A percentile compares a stretch with the other conserved stretches of the same genome.
These are phyloP conservation scores for Trichechus manatus DNA, from an alignment of 2,113 vertebrate species.

Conservation along the genomic window DNA sequence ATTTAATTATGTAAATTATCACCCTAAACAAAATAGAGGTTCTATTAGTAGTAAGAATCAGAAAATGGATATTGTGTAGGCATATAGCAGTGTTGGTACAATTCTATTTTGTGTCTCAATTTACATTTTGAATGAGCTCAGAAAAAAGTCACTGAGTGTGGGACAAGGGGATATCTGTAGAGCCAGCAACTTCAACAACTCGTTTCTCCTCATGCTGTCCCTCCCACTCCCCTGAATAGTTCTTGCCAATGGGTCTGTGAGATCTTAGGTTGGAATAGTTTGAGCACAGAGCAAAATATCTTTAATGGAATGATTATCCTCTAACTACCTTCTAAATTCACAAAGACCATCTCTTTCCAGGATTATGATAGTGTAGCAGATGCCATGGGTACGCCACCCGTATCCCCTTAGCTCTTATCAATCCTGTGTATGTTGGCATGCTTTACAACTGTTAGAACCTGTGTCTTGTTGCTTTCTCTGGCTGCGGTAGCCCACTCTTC, in stretches of 20 bases:
- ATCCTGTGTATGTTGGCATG: not conserved
- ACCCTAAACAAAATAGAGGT: not conserved
- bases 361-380: not conserved
- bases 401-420: not conserved
- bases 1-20: not conserved
- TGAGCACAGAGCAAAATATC: not conserved
- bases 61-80: not conserved
- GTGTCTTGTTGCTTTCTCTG: not conserved
- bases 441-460: not conserved
- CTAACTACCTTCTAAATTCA: not conserved
- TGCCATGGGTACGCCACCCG: not conserved
- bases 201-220: not conserved
- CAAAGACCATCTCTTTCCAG: not conserved
- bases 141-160: conserved; percentile 5
- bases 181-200: not conserved
- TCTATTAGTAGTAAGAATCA: not conserved
- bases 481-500: not conserved
- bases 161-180: not conserved
- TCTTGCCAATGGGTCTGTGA: not conserved
- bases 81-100: not conserved
- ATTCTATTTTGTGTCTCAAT: conserved; percentile 1
- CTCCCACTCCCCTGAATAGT: not conserved
- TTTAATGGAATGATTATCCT: conserved; percentile 1
- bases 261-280: not conserved
- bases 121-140: conserved; percentile 12